A percentile compares a stretch with the other conserved stretches of the same genome.
These are phyloP conservation scores for Ganaspis sp. DNA, from an alignment of 1,140 invertebrate genomes.

Conservation along the genomic window DNA sequence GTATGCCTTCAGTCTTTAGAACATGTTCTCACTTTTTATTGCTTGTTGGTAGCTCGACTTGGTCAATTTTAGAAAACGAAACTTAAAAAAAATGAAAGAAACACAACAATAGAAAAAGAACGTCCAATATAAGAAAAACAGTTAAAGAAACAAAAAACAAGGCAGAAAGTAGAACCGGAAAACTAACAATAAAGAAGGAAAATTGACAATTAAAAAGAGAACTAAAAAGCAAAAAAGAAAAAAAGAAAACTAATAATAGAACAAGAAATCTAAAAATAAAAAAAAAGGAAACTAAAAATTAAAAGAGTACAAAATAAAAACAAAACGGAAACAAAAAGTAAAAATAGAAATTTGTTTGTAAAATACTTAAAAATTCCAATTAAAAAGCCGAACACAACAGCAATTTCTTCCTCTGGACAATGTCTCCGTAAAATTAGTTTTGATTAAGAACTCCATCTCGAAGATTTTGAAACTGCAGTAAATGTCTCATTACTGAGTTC, in stretches of 20 bases:
- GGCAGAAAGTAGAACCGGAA: too few species aligned
- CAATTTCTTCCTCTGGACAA: conserved; percentile 32
- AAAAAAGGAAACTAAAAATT: too few species aligned
- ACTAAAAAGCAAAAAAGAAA: conserved; percentile 36
- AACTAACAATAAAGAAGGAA: conserved; percentile 5
- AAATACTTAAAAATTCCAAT: too few species aligned
- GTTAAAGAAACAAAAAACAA: background rate
- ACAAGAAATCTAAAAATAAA: too few species aligned
- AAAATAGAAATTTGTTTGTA: conserved; percentile 23
- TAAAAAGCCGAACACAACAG: conserved; percentile 11
- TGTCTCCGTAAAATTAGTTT: conserved; percentile 24
- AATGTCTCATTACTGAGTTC: conserved; percentile 70
- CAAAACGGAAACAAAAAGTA: conserved; percentile 16
- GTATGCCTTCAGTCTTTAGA: conserved; percentile 69
- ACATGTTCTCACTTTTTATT: conserved; percentile 52
- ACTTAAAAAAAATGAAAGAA: conserved; percentile 30
- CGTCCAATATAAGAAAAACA: background rate
- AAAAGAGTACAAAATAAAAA: too few species aligned
- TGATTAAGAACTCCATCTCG: conserved; percentile 56
- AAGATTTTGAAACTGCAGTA: conserved; percentile 64
- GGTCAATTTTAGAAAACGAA: conserved; percentile 35
- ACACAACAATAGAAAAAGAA: too few species aligned
- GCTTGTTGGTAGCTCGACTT: conserved; percentile 35
- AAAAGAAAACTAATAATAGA: conserved; percentile 16
- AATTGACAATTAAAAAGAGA: too few species aligned